Conservation (phyloP, 1,140 invertebrate genomes). For the Conus betulinus region DNA sequence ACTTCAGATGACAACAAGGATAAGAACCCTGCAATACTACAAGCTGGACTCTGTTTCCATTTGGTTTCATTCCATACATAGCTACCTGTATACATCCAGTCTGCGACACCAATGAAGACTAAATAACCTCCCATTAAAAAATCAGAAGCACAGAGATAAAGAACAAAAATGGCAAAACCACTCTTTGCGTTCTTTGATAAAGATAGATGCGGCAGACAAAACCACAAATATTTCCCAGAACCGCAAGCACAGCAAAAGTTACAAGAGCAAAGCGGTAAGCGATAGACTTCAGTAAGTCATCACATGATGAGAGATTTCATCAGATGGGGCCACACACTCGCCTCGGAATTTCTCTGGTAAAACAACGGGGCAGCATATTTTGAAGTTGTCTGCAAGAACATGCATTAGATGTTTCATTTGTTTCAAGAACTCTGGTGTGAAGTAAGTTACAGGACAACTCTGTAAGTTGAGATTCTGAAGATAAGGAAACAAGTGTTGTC, state of each 20-base stretch:
- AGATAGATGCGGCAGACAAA: conserved; percentile 43
- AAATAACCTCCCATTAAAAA: conserved; percentile 67
- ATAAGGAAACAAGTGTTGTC: neutral
- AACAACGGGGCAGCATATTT: conserved; percentile 11
- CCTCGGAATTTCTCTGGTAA: conserved; percentile 36
- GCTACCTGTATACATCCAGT: conserved; percentile 53
- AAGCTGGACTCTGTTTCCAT: conserved; percentile 55
- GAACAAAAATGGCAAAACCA: conserved; percentile 47
- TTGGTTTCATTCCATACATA: conserved; percentile 52
- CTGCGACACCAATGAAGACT: conserved; percentile 60
- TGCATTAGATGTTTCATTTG: neutral
- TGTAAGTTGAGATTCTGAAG: neutral
- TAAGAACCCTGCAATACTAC: conserved; percentile 58
- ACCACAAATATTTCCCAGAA: conserved; percentile 50
- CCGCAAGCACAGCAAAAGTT: conserved; percentile 40
- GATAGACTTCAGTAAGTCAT: conserved; percentile 39
- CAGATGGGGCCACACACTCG: conserved; percentile 15
- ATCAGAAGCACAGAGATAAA: conserved; percentile 58
- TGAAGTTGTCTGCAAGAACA: neutral
- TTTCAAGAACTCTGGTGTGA: neutral
- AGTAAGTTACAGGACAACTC: neutral
- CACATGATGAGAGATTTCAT: neutral
- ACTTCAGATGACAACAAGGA: conserved; percentile 58
- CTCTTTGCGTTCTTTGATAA: conserved; percentile 29
- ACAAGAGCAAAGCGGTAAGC: conserved; percentile 43